Conservation (phyloP, 2,888 invertebrate species). For the Rutpela maculata region DNA sequence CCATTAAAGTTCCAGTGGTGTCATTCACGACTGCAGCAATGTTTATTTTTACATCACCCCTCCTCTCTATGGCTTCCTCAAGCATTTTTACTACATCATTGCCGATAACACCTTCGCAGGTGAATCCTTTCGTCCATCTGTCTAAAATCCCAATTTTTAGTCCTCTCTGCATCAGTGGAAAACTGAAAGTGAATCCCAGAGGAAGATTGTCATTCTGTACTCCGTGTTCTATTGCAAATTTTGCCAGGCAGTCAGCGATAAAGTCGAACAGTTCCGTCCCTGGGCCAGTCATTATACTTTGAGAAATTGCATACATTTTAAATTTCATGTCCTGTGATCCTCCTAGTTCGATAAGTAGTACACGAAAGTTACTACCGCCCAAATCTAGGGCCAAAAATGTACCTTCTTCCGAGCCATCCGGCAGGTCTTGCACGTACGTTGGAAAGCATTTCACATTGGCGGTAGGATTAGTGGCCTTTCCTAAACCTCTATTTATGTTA, state of each 20-base stretch:
- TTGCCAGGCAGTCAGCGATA: constrained; percentile 89
- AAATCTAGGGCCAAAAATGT: constrained; percentile 97
- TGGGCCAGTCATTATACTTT: constrained; percentile 94
- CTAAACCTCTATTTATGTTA: constrained; percentile 88
- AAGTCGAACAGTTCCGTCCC: constrained; percentile 75
- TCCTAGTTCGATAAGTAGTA: constrained; percentile 91
- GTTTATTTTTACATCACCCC: constrained; percentile 86
- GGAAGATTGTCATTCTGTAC: constrained; percentile 86
- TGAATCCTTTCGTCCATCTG: constrained; percentile 95
- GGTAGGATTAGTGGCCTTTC: constrained; percentile 83
- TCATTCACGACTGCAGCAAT: constrained; percentile 97
- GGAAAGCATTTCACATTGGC: constrained; percentile 95
- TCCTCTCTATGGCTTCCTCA: constrained; percentile 88
- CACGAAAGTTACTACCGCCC: constrained; percentile 98
- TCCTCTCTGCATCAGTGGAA: constrained; percentile 91
- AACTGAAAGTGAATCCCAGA: constrained; percentile 97
- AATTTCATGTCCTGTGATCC: constrained; percentile 93
- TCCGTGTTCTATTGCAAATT: constrained; percentile 91
- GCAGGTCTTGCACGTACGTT: constrained; percentile 96
- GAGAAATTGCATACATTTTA: constrained; percentile 97
- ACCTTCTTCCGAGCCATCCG: constrained; percentile 95
- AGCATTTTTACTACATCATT: constrained; percentile 92
- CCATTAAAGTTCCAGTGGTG: constrained; percentile 98
- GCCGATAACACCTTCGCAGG: constrained; percentile 91
- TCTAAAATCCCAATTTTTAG: constrained; percentile 90